These are phyloP conservation scores for Petrocephalus sullivani DNA, from an alignment of 2,797 vertebrate species.

Conservation along the genomic window DNA sequence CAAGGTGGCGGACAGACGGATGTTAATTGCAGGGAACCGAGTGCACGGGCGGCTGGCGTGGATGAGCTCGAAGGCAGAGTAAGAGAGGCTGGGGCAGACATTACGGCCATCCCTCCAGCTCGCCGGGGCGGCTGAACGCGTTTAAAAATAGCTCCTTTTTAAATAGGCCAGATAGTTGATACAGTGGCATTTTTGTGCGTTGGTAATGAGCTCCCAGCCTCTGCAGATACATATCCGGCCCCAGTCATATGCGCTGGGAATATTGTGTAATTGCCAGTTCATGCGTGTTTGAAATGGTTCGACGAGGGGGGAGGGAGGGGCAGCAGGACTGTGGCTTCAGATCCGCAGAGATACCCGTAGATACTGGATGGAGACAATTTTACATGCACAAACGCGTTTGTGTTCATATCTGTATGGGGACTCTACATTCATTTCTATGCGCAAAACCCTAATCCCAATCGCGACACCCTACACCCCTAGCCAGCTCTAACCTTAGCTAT, in stretches of 20 bases:
- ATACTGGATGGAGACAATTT: not conserved
- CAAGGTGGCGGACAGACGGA: not conserved
- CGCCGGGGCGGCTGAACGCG: conserved; percentile 43
- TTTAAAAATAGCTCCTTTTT: conserved; percentile 62
- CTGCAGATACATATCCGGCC: conserved; percentile 32
- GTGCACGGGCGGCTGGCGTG: too few species aligned
- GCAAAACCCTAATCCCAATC: too few species aligned
- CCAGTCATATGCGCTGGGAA: conserved; percentile 45
- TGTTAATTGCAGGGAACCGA: too few species aligned
- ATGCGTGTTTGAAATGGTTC: conserved; percentile 42
- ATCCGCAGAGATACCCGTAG: not conserved
- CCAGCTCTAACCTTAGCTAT: too few species aligned
- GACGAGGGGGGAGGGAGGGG: not conserved
- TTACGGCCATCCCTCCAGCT: conserved; percentile 28
- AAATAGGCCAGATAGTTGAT: conserved; percentile 62
- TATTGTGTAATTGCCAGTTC: conserved; percentile 47
- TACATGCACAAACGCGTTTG: not conserved
- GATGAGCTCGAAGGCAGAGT: not conserved
- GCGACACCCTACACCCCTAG: too few species aligned
- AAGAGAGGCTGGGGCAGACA: not conserved
- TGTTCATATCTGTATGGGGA: too few species aligned
- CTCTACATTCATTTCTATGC: too few species aligned
- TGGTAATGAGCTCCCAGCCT: conserved; percentile 56
- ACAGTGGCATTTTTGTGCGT: conserved; percentile 48
- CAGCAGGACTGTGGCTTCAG: not conserved